Evolutionary conservation across 2,888 invertebrate genomes (phyloP), one percentile per base, ranked within the genome.

Genomic region (Melieria crassipennis): DNA sequence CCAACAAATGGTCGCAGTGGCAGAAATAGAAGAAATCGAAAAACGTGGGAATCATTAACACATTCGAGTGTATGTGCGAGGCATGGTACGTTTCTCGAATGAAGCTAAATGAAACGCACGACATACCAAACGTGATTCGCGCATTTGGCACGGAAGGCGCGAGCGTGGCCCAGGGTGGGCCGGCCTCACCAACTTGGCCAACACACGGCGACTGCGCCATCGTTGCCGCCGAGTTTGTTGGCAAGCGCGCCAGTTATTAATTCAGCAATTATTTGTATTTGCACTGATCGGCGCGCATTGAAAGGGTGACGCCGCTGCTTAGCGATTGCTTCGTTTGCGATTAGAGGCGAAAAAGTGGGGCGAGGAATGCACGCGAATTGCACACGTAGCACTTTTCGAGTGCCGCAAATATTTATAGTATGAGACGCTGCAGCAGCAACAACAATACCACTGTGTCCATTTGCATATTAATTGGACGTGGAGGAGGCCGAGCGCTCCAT

Each of bases 21-120:
- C 60, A 66, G 57, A 52, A 67, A 52, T 64, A 52, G 52, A 64
- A 42, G 64, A 52, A 67, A 60, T 13, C 47, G 52, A 69, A 81
- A 82, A 82, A 81, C 80, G 81, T 81, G 81, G 79, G 79, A 78
- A 79, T 78, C 61, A 73, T 72, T 73, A 69, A 72, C 72, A 73
- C 48, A 67, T 43, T 50, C 13, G 68, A 30, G 30, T 30, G 3
- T 30, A 30, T 69, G 69, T 74, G 74, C 75, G 77, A 75, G 70
- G 43, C 58, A 56, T 62, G 47, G 64, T 71, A 57, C 52, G 61
- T 60, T 65, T 30, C 57, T 50, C 47, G 55, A 60, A 61, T 67
- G 46, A 60, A 58, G 13, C 52, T 45, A 62, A 74, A 71, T 69
- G 64, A 70, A 75, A 75, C 74, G 74, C 76, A 76, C 75, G 75